These are phyloP conservation scores for Zele albiditarsus DNA, from an alignment of 2,888 invertebrate genomes.

Conservation along the genomic window DNA sequence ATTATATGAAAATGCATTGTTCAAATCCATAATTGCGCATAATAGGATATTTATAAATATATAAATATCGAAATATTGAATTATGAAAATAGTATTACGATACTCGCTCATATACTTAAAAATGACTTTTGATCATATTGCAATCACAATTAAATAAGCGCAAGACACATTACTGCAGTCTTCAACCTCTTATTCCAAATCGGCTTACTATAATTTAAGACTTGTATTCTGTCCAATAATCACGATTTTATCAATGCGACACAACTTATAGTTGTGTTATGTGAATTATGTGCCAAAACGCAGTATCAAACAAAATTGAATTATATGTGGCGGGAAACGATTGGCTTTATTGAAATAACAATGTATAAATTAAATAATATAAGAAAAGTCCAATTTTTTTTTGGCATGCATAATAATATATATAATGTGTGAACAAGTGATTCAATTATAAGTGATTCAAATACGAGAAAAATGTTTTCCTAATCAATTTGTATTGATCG, in stretches of 20 bases:
- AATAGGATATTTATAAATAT: neutral
- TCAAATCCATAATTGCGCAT: neutral
- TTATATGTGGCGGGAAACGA: constrained; percentile 25
- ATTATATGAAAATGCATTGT: neutral
- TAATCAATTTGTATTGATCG: neutral
- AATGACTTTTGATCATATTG: neutral
- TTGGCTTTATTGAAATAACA: constrained; percentile 50
- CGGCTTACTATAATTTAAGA: neutral
- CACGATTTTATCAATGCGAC: constrained; percentile 43
- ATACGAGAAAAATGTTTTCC: neutral
- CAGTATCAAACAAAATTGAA: constrained; percentile 56
- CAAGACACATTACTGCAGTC: neutral
- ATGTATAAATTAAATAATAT: constrained; percentile 9
- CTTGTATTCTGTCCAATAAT: neutral
- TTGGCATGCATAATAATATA: neutral
- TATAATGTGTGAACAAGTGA: neutral
- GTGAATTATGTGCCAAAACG: constrained; percentile 72
- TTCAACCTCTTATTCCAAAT: neutral
- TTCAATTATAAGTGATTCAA: neutral
- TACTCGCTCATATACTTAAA: neutral
- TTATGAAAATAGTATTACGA: neutral
- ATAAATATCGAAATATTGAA: neutral
- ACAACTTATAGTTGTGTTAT: constrained; percentile 61
- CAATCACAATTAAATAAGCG: neutral
- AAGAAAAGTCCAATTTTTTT: neutral